A percentile compares a stretch with the other conserved stretches of the same genome.
Evolutionary conservation across 2,797 vertebrate species (phyloP).

Genomic region (Chiloscyllium punctatum): DNA sequence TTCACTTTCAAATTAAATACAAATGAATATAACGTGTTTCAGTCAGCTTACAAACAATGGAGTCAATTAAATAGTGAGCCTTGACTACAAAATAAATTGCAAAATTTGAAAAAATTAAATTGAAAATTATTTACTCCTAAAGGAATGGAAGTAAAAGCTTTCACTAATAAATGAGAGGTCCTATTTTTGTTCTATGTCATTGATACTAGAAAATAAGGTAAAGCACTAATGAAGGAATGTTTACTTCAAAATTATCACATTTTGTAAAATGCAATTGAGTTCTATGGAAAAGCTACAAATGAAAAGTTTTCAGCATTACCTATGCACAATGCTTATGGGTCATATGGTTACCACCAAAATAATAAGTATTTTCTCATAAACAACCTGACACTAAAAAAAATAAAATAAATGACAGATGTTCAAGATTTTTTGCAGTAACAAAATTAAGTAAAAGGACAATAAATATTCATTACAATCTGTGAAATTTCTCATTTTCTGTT

Average conservation of each 20-base stretch:
- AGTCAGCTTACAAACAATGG: neutral
- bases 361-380: neutral
- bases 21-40: neutral
- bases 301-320: neutral
- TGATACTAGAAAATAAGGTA: neutral
- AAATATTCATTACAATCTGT: neutral
- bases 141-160: neutral
- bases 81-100: neutral
- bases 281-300: neutral
- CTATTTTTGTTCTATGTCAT: neutral
- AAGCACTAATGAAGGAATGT: neutral
- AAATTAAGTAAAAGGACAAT: neutral
- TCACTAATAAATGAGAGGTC: neutral
- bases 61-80: neutral
- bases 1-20: neutral
- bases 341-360: neutral
- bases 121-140: neutral
- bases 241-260: constrained; percentile 2
- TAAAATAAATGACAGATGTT: neutral
- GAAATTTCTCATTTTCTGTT: neutral
- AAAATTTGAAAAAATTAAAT: neutral
- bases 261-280: neutral
- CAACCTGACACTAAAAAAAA: neutral
- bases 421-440: neutral
- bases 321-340: neutral